phyloP scores from a whole-genome alignment of 92 coral and sea anemone genomes.

The Palythoa caribaeorum region DNA sequence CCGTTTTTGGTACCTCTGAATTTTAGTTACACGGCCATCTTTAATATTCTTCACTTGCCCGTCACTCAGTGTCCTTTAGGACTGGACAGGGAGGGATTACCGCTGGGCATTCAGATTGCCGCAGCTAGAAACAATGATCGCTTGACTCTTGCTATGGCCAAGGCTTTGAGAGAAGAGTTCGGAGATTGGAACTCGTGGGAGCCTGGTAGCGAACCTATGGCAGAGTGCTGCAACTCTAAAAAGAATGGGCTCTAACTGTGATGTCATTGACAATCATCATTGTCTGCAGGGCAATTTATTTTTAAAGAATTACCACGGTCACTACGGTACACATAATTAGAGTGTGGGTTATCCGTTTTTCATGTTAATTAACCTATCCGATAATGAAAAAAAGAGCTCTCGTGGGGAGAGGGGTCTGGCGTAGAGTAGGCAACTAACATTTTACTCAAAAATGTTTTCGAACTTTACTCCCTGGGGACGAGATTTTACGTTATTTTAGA shows the following conservation, averaged over 20 bases:
- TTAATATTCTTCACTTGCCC: constrained; percentile 81
- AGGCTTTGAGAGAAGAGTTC: constrained; percentile 72
- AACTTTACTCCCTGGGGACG: no score
- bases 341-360: no score
- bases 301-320: no score
- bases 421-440: no score
- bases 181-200: constrained; percentile 87
- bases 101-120: constrained; percentile 90
- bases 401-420: no score
- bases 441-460: no score
- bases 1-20: constrained; percentile 78
- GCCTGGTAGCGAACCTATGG: constrained; percentile 60
- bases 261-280: neutral
- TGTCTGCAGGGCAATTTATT: no score
- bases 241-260: neutral
- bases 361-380: no score
- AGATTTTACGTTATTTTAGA: no score
- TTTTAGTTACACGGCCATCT: constrained; percentile 84
- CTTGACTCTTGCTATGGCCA: constrained; percentile 80
- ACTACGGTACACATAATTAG: no score
- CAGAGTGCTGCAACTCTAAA: constrained; percentile 21
- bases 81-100: constrained; percentile 77
- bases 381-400: no score
- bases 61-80: constrained; percentile 96
- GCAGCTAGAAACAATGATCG: constrained; percentile 84